These are phyloP conservation scores for Leptopilina boulardi DNA, from an alignment of 1,140 invertebrate genomes.

Conservation along the genomic window DNA sequence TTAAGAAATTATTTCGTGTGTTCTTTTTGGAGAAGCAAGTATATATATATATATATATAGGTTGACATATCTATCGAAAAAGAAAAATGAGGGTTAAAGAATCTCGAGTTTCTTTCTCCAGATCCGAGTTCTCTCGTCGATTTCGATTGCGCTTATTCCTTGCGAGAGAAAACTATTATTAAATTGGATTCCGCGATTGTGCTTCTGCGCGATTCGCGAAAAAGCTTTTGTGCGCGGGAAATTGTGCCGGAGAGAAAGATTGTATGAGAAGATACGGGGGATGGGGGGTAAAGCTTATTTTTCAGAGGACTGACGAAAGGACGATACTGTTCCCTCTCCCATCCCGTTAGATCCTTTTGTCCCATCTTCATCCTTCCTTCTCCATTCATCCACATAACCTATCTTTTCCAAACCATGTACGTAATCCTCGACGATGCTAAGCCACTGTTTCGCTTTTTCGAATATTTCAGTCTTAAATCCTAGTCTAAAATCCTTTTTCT, in stretches of 20 bases:
- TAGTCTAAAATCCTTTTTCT: background rate
- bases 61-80: conserved; percentile 49
- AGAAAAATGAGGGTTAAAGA: conserved; percentile 36
- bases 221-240: conserved; percentile 63
- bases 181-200: conserved; percentile 66
- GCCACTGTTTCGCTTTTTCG: conserved; percentile 33
- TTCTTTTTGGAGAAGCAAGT: background rate
- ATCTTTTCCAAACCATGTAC: background rate
- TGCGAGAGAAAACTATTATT: conserved; percentile 65
- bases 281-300: conserved; percentile 56
- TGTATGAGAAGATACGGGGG: background rate
- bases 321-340: conserved; percentile 39
- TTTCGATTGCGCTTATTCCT: conserved; percentile 56
- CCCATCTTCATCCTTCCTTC: conserved; percentile 38
- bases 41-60: conserved; percentile 4
- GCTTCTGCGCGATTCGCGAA: conserved; percentile 53
- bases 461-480: conserved; percentile 20
- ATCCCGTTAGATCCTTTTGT: conserved; percentile 24
- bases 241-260: conserved; percentile 56
- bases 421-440: conserved; percentile 40
- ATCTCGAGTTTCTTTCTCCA: conserved; percentile 50
- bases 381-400: conserved; percentile 41
- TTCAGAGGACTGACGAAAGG: conserved; percentile 48
- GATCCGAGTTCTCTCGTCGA: conserved; percentile 53
- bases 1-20: conserved; percentile 5